Evolutionary conservation across 2,113 vertebrate species (phyloP).

Genomic region (Monarcha castaneiventris): DNA sequence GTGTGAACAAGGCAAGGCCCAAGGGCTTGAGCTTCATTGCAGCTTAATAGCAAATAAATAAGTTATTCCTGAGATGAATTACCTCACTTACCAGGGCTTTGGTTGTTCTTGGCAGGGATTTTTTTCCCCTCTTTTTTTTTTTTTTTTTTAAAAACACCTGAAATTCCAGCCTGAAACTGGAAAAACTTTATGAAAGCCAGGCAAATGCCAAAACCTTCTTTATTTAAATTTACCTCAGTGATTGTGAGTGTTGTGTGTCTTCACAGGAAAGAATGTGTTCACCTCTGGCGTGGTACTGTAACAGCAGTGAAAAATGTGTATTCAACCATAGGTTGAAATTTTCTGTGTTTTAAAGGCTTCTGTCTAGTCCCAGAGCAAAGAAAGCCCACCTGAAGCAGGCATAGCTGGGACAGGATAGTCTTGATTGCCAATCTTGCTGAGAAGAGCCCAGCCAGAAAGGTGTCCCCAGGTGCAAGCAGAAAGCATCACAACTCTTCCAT

Average conservation of each 20-base stretch:
- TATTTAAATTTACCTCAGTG: background rate
- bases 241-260: background rate
- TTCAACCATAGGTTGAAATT: background rate
- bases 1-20: background rate
- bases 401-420: background rate
- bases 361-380: background rate
- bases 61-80: background rate
- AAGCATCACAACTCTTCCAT: background rate
- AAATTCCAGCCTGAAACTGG: background rate
- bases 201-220: background rate
- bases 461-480: background rate
- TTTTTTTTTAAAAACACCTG: background rate
- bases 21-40: background rate
- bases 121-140: background rate
- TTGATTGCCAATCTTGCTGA: background rate
- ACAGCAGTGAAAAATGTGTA: background rate
- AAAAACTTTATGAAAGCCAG: background rate
- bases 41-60: background rate
- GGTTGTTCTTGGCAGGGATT: background rate
- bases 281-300: background rate
- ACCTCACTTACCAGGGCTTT: background rate
- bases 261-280: background rate
- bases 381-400: background rate
- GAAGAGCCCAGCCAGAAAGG: background rate
- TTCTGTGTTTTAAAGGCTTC: background rate